Conservation (phyloP, 2,113 vertebrate genomes). For the Trematomus loennbergii region DNA sequence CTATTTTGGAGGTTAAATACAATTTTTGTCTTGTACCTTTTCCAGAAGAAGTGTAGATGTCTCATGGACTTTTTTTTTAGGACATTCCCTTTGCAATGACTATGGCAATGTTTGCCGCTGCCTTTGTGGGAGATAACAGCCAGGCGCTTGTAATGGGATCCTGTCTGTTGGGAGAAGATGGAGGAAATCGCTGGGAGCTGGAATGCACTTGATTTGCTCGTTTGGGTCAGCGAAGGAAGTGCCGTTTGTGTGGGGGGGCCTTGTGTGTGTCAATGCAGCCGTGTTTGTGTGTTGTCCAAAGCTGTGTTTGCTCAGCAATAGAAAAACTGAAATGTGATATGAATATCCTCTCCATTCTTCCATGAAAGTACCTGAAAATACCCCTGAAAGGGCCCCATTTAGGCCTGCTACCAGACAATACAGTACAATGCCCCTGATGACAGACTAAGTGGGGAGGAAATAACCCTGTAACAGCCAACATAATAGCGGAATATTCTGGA, state of each 20-base stretch:
- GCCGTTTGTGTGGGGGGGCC: conserved; percentile 20
- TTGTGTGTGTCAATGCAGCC: conserved; percentile 25
- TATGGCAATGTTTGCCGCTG: conserved; percentile 46
- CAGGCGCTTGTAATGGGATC: conserved; percentile 73
- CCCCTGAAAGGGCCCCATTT: conserved; percentile 72
- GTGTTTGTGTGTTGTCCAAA: conserved; percentile 46
- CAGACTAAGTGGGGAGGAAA: conserved; percentile 80
- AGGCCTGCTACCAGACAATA: conserved; percentile 64
- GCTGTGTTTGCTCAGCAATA: conserved; percentile 64
- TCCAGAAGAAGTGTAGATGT: background rate
- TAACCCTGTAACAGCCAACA: conserved; percentile 61
- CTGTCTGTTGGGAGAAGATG: conserved; percentile 72
- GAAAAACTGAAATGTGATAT: conserved; percentile 81
- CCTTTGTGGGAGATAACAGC: conserved; percentile 59
- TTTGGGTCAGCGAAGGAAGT: conserved; percentile 75
- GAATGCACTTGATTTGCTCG: conserved; percentile 76
- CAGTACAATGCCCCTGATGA: conserved; percentile 77
- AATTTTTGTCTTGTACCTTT: background rate
- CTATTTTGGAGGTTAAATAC: background rate
- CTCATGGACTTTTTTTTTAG: conserved; percentile 2
- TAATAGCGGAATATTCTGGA: conserved; percentile 75
- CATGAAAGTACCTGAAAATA: conserved; percentile 76
- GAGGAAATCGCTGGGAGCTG: conserved; percentile 70
- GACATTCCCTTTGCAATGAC: conserved; percentile 15
- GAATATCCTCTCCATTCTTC: conserved; percentile 78